A percentile compares a stretch with the other conserved stretches of the same genome.
These are phyloP conservation scores for Congeria kusceri DNA, from an alignment of 2,888 invertebrate species.

Conservation along the genomic window DNA sequence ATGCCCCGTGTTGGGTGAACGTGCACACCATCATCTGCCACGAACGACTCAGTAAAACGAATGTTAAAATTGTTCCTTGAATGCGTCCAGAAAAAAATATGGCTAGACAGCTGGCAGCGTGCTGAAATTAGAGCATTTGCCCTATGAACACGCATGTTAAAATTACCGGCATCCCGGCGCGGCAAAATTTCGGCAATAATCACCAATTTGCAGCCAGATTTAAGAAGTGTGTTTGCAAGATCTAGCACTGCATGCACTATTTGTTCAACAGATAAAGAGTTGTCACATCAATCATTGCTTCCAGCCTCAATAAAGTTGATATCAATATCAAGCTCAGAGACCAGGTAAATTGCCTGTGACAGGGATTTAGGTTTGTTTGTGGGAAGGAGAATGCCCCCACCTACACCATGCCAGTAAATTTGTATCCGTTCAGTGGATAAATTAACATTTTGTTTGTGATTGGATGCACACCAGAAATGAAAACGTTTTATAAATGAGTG, in stretches of 20 bases:
- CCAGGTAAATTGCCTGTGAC: neutral
- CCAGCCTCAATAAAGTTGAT: neutral
- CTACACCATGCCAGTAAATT: constrained; percentile 15
- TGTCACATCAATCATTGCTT: constrained; percentile 6
- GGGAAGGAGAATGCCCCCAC: neutral
- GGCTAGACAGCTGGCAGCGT: neutral
- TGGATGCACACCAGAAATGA: neutral
- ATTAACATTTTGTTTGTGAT: neutral
- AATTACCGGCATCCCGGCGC: neutral
- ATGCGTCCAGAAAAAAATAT: constrained; percentile 9
- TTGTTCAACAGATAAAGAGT: neutral
- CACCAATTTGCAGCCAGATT: neutral
- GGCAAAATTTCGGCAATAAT: constrained; percentile 1
- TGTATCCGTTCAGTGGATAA: neutral
- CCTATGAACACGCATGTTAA: neutral
- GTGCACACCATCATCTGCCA: constrained; percentile 7
- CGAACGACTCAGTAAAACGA: neutral
- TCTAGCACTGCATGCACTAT: neutral
- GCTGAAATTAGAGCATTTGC: neutral
- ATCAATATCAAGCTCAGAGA: constrained; percentile 9
- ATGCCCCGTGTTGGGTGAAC: neutral
- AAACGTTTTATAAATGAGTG: constrained; percentile 4
- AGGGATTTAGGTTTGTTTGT: constrained; percentile 1
- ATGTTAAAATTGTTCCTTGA: constrained; percentile 12
- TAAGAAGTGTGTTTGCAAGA: constrained; percentile 4